These are phyloP conservation scores for Papio anubis DNA, from an alignment of 2,113 vertebrate genomes.

Conservation along the genomic window DNA sequence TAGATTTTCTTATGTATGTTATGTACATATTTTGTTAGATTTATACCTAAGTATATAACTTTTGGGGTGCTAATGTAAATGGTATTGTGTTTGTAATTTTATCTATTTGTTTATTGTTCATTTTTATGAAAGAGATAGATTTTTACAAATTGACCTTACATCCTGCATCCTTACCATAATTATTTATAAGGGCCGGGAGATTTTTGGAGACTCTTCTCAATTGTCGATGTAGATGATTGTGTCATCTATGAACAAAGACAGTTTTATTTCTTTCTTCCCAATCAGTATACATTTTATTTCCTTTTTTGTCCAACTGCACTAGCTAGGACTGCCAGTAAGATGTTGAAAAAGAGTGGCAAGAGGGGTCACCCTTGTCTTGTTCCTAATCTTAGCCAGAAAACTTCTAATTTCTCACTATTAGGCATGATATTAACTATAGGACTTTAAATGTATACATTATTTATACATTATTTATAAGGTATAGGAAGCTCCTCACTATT, in stretches of 20 bases:
- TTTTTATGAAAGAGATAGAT: neutral
- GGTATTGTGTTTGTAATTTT: neutral
- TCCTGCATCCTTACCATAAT: neutral
- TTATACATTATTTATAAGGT: neutral
- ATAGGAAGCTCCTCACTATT: neutral
- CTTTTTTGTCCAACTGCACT: neutral
- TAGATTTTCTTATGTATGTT: neutral
- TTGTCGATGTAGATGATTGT: neutral
- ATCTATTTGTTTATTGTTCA: neutral
- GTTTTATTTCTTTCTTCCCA: neutral
- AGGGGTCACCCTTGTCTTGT: neutral
- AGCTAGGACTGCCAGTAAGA: neutral
- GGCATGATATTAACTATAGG: neutral
- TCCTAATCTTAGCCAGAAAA: neutral
- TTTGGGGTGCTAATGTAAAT: neutral
- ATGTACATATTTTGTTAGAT: neutral
- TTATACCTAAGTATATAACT: neutral
- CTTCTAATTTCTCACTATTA: neutral
- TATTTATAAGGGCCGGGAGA: neutral
- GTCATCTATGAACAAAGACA: neutral
- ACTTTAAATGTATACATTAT: neutral
- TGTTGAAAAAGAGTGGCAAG: neutral
- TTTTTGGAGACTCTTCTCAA: neutral
- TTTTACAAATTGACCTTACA: neutral
- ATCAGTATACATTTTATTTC: neutral